A percentile compares a stretch with the other conserved stretches of the same genome.
These are phyloP conservation scores for Alligator sinensis DNA, from an alignment of 2,113 vertebrate species.

Conservation along the genomic window DNA sequence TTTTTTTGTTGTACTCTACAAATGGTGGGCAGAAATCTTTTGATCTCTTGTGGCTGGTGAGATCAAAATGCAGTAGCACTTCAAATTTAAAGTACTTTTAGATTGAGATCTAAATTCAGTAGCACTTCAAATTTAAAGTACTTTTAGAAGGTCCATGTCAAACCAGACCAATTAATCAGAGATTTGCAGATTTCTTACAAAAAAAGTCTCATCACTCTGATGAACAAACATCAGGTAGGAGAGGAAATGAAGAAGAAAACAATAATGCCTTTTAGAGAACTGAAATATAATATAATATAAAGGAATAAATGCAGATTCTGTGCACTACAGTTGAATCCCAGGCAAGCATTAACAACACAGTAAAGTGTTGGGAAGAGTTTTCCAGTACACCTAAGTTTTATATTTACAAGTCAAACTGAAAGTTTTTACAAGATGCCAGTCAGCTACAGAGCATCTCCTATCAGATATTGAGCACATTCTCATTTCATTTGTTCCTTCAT, in stretches of 20 bases:
- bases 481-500: constrained; percentile 13
- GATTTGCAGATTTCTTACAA: not conserved
- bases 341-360: not conserved
- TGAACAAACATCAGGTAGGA: not conserved
- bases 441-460: constrained; percentile 9
- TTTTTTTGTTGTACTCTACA: too few species aligned
- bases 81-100: too few species aligned
- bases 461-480: not conserved
- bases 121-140: too few species aligned
- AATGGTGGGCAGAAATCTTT: too few species aligned
- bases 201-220: not conserved
- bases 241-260: not conserved
- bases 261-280: not conserved
- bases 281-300: not conserved
- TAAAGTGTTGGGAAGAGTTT: not conserved
- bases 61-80: too few species aligned
- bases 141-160: too few species aligned
- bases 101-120: too few species aligned
- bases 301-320: not conserved
- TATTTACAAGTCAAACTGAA: not conserved
- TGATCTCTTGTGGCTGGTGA: too few species aligned
- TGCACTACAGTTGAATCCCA: not conserved
- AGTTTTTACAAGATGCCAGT: not conserved
- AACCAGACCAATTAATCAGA: not conserved
- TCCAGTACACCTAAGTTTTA: not conserved